Base-by-base conservation (phyloP, 2,113 vertebrate species). In the Castor canadensis region DNA sequence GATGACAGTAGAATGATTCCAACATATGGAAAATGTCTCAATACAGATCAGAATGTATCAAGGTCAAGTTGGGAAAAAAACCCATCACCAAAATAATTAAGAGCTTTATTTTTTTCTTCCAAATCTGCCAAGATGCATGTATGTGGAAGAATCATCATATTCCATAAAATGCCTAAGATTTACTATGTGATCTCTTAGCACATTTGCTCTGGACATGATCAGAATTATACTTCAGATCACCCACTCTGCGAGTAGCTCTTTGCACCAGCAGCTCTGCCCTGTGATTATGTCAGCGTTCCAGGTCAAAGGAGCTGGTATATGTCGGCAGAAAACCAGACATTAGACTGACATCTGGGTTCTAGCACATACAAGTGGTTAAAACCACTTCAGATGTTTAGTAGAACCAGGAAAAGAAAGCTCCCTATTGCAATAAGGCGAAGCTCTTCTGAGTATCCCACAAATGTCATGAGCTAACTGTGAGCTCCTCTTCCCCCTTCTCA, bases 251-350 rank as follows among this genome's bases (percentile, higher is more conserved):
- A 89, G 81, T n/a, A 49, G 58, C 52, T 64, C 90, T 91, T 93
- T 43, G 73, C 52, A 56, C 43, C 77, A 40, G 20, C n/a, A 10
- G 26, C 17, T 69, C 80, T 92, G 90, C 94, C 88, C 91, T 96
- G 89, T 96, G 93, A 96, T 95, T 91, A 95, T 84, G 93, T 82
- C 79, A 89, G 83, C 54, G 0, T 49, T 92, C 82, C 28, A 22
- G 43, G 83, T 10, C 6, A 87, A 92, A 93, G 89, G 76, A 64
- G 77, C 67, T 64, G 64, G 82, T 32, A 32, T 32, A 15, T 86
- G 95, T 91, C 49, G 0, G 95, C 75, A 85, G 89, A 94, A 96
- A 97, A 94, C 88, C 89, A 97, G 93, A 96, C 88, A 72, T 54
- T 9, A 62, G 91, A 82, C 13, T 94, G 96, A 95, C 94, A 91